Evolutionary conservation across 1,140 invertebrate genomes (phyloP).

Genomic region (Drosophila kanapiae): DNA sequence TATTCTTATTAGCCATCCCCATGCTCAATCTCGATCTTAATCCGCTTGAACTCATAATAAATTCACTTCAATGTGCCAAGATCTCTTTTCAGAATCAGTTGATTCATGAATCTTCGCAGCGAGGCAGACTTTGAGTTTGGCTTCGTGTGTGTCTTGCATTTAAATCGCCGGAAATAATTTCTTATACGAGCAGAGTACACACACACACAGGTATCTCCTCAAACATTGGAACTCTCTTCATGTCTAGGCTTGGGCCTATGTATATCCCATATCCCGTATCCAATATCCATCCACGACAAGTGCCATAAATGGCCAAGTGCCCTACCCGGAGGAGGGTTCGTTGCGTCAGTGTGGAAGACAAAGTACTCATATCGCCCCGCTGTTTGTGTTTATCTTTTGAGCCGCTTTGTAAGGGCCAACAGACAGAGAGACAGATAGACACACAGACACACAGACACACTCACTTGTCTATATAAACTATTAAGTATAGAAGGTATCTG

Average conservation of each 20-base stretch:
- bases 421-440: slow-evolving; percentile 6
- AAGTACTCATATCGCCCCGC: slow-evolving; percentile 16
- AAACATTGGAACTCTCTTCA: slow-evolving; percentile 52
- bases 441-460: neutral
- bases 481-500: slow-evolving; percentile 7
- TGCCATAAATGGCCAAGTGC: slow-evolving; percentile 77
- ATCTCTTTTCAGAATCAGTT: slow-evolving; percentile 30
- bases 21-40: slow-evolving; percentile 16
- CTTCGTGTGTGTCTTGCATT: slow-evolving; percentile 80
- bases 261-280: slow-evolving; percentile 26
- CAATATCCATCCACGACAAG: slow-evolving; percentile 67
- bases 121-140: slow-evolving; percentile 47
- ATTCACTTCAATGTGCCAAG: slow-evolving; percentile 19
- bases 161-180: slow-evolving; percentile 83
- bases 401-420: slow-evolving; percentile 42
- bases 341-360: slow-evolving; percentile 42
- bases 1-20: slow-evolving; percentile 34
- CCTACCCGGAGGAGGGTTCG: slow-evolving; percentile 11
- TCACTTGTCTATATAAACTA: neutral
- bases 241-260: slow-evolving; percentile 16
- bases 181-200: slow-evolving; percentile 57
- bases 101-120: slow-evolving; percentile 44
- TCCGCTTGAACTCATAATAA: slow-evolving; percentile 27
- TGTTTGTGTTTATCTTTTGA: slow-evolving; percentile 61
- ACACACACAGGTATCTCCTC: slow-evolving; percentile 29